Evolutionary conservation across 2,888 invertebrate genomes (phyloP).

Genomic region (Meloe dianella): DNA sequence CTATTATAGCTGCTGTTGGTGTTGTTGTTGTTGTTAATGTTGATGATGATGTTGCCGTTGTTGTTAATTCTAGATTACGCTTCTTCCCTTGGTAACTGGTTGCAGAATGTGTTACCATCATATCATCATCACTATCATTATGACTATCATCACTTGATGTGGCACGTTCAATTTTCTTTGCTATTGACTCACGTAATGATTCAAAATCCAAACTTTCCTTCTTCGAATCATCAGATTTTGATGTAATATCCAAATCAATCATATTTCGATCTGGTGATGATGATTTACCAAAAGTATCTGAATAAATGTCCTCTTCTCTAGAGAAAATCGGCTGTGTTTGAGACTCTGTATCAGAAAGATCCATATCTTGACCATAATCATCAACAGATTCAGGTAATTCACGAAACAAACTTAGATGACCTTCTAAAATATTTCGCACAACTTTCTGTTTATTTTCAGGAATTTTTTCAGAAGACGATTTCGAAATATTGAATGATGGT

Average conservation of each 20-base stretch:
- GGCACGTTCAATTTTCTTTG: constrained; percentile 22
- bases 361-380: constrained; percentile 67
- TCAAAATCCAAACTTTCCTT: constrained; percentile 34
- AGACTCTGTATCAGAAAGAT: constrained; percentile 68
- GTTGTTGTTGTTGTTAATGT: constrained; percentile 30
- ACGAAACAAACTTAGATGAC: constrained; percentile 58
- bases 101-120: constrained; percentile 50
- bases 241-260: constrained; percentile 50
- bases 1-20: neutral
- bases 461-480: constrained; percentile 45
- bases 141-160: constrained; percentile 60
- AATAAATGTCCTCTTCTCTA: constrained; percentile 67
- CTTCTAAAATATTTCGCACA: constrained; percentile 51
- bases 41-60: constrained; percentile 16
- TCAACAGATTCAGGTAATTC: constrained; percentile 54
- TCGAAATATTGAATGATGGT: constrained; percentile 62
- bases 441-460: constrained; percentile 39
- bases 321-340: constrained; percentile 66
- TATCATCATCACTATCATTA: constrained; percentile 51
- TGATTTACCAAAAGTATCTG: constrained; percentile 66
- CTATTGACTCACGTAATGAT: constrained; percentile 28
- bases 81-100: constrained; percentile 48
- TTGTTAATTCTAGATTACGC: constrained; percentile 33
- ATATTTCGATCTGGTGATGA: constrained; percentile 64
- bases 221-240: constrained; percentile 49